Percentiles rank a stretch among this genome's conserved stretches.
Conservation (phyloP, 2,797 vertebrate species). For the Myotis myotis region DNA sequence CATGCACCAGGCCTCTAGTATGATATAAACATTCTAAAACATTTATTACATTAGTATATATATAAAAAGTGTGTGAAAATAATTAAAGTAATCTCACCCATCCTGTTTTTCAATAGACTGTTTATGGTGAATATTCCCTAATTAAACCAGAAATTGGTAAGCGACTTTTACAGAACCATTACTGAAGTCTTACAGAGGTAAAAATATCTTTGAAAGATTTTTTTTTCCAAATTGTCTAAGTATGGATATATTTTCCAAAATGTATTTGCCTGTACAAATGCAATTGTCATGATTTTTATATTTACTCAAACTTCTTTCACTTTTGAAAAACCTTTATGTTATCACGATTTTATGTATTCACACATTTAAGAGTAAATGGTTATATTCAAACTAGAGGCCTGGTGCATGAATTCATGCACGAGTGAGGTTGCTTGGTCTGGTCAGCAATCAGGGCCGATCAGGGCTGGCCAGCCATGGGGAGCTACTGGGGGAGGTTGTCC, state of each 20-base stretch:
- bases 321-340: not conserved
- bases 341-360: not conserved
- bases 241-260: not conserved
- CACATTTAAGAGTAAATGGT: not conserved
- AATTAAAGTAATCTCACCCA: not conserved
- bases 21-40: not conserved
- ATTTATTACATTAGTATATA: not conserved
- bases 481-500: too few relatives aligned
- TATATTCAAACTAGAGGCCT: not conserved
- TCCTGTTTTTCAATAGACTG: not conserved
- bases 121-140: not conserved
- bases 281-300: not conserved
- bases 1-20: too few relatives aligned
- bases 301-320: not conserved
- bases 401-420: too few relatives aligned
- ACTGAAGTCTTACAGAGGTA: not conserved
- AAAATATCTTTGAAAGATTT: not conserved
- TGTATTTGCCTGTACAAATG: not conserved
- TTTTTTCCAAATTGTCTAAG: not conserved
- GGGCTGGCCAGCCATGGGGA: too few relatives aligned
- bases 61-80: not conserved
- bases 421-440: too few relatives aligned
- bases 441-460: fast-evolving
- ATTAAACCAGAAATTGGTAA: not conserved
- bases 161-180: not conserved